Conservation (phyloP, 1,140 invertebrate genomes). For the Solenopsis invicta region DNA sequence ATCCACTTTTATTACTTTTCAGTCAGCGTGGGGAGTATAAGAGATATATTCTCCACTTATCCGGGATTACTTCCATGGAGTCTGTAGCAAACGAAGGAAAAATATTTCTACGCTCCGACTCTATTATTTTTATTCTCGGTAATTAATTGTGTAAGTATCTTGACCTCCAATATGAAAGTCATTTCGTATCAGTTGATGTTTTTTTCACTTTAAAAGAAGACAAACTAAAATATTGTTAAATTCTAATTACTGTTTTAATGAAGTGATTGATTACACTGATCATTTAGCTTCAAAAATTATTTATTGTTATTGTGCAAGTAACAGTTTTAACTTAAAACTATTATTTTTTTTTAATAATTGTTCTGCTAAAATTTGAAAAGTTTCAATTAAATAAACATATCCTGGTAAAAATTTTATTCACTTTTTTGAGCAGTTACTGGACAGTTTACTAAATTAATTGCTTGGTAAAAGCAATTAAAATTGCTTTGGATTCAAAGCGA, state of each 20-base stretch:
- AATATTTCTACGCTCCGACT: conserved; percentile 59
- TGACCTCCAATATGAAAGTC: not conserved
- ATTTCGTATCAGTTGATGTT: not conserved
- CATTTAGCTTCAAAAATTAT: not conserved
- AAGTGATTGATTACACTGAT: not conserved
- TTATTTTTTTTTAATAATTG: conserved; percentile 7
- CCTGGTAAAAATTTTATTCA: too few species aligned
- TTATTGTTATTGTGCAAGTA: not conserved
- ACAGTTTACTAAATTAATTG: too few species aligned
- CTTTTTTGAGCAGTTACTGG: too few species aligned
- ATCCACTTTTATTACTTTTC: conserved; percentile 79
- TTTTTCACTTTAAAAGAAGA: not conserved
- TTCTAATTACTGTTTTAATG: conserved; percentile 3
- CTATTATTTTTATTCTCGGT: conserved; percentile 40
- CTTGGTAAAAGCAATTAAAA: too few species aligned
- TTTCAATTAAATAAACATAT: not conserved
- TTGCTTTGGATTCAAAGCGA: too few species aligned
- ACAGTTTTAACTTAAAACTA: not conserved
- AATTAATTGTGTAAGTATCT: conserved; percentile 30
- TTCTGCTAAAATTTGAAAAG: not conserved
- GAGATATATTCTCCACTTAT: conserved; percentile 75
- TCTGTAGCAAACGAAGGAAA: conserved; percentile 73
- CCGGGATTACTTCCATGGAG: conserved; percentile 71
- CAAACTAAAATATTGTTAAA: conserved; percentile 4
- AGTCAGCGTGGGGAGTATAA: conserved; percentile 66